These are phyloP conservation scores for Halocynthia aurantium DNA, from an alignment of 23 tunicate species.

Conservation along the genomic window DNA sequence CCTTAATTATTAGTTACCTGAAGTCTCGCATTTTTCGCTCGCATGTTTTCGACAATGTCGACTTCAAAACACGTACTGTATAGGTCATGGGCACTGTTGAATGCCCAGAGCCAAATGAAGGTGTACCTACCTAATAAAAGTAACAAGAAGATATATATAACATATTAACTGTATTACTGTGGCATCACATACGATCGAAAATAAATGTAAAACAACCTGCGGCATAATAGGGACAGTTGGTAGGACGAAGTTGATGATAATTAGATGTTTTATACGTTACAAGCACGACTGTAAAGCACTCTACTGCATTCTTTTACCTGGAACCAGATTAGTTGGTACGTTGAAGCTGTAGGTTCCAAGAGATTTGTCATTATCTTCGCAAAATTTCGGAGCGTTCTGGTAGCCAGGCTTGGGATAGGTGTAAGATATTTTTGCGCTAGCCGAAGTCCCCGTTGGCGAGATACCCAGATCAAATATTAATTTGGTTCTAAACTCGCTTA, in stretches of 20 bases:
- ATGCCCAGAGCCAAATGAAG: slow-evolving; percentile 91
- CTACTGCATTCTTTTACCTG: no score
- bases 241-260: no score
- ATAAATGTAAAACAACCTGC: no score
- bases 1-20: slow-evolving; percentile 26
- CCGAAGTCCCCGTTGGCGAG: slow-evolving; percentile 7
- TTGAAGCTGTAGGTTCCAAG: slow-evolving; percentile 95
- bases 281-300: neutral
- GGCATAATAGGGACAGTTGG: no score
- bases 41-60: slow-evolving; percentile 35
- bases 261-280: no score
- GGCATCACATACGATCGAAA: no score
- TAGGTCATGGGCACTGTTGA: slow-evolving; percentile 46
- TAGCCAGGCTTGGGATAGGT: slow-evolving; percentile 72
- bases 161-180: no score
- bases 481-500: slow-evolving; percentile 34
- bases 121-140: slow-evolving; percentile 57
- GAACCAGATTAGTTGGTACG: slow-evolving; percentile 48
- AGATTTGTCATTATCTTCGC: slow-evolving; percentile 86
- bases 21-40: slow-evolving; percentile 26
- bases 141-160: no score
- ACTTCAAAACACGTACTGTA: slow-evolving; percentile 93
- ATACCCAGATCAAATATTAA: slow-evolving; percentile 60
- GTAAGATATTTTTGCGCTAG: slow-evolving; percentile 29
- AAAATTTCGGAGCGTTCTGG: slow-evolving; percentile 83